Percentiles rank a stretch among this genome's conserved stretches.
Conservation (phyloP, 2,797 vertebrate species). For the Sylvia borin region DNA sequence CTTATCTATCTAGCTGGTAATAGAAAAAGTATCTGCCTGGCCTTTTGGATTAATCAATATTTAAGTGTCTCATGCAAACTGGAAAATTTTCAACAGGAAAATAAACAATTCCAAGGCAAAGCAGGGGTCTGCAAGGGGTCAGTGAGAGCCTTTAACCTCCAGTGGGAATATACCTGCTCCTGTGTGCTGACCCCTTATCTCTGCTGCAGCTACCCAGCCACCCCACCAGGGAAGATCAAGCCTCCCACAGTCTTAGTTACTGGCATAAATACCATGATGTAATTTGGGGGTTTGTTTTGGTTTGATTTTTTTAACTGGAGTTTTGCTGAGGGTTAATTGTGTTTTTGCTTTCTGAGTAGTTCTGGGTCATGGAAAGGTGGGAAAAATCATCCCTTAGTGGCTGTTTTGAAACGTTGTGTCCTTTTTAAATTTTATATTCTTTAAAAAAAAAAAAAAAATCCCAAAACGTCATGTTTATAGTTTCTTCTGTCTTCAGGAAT, state of each 20-base stretch:
- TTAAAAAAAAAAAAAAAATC: neutral
- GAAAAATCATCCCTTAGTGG: neutral
- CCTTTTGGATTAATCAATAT: conserved; percentile 25
- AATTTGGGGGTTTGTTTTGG: neutral
- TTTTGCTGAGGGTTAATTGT: neutral
- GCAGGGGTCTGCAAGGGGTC: neutral
- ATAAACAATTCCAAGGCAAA: neutral
- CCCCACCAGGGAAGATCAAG: neutral
- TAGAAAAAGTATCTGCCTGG: neutral
- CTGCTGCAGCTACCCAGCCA: neutral
- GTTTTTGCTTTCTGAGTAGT: neutral
- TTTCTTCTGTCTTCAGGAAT: conserved; percentile 10
- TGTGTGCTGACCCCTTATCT: neutral
- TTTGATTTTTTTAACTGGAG: neutral
- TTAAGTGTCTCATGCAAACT: neutral
- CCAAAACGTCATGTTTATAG: neutral
- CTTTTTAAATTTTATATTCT: neutral
- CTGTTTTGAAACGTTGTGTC: neutral
- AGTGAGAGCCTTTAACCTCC: neutral
- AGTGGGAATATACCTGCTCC: neutral
- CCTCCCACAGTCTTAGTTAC: neutral
- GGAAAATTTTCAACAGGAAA: neutral
- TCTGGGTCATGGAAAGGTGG: neutral
- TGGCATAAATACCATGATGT: neutral
- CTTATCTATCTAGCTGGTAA: neutral